These are phyloP conservation scores for Cervus canadensis DNA, from an alignment of 2,113 vertebrate species.

Conservation along the genomic window DNA sequence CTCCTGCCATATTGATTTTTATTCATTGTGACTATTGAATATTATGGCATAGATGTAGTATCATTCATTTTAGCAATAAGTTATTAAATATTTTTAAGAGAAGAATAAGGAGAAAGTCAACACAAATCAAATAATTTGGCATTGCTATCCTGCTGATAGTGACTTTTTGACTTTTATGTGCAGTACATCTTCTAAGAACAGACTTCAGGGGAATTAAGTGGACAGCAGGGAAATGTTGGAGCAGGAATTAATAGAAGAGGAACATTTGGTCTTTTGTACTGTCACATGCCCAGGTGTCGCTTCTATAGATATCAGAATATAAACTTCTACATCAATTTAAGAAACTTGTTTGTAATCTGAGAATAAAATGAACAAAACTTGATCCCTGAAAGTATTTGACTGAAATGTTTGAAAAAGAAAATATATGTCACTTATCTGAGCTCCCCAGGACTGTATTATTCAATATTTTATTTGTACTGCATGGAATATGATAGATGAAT, in stretches of 20 bases:
- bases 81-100: background rate
- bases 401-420: background rate
- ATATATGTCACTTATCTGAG: background rate
- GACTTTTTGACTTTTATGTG: background rate
- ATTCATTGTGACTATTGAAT: background rate
- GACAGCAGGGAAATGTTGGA: background rate
- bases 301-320: background rate
- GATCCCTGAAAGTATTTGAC: background rate
- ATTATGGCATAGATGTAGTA: background rate
- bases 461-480: background rate
- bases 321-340: background rate
- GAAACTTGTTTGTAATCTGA: background rate
- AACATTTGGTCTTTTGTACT: fast-evolving
- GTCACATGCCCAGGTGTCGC: fast-evolving
- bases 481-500: background rate
- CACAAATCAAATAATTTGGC: background rate
- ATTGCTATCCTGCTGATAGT: background rate
- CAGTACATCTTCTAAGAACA: background rate
- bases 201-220: background rate
- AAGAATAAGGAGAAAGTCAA: background rate
- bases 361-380: background rate
- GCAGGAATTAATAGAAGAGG: background rate
- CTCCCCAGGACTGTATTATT: background rate
- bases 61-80: background rate
- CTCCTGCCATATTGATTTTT: background rate